Conservation (phyloP, 2,888 invertebrate genomes). For the Punctoribates punctum region DNA sequence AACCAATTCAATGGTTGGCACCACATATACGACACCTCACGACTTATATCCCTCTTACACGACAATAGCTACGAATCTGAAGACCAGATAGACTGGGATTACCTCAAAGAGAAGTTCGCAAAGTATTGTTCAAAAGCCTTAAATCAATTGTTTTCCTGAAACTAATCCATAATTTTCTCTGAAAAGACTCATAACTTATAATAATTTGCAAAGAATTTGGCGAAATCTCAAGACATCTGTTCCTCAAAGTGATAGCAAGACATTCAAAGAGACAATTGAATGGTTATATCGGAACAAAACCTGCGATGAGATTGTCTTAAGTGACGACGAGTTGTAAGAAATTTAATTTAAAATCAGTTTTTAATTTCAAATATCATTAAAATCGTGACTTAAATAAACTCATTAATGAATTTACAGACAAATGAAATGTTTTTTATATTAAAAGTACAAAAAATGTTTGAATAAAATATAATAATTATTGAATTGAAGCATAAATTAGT, state of each 20-base stretch:
- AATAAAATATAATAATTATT: no score
- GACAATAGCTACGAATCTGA: background rate
- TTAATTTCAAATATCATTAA: no score
- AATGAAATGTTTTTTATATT: no score
- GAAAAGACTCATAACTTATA: background rate
- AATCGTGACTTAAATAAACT: no score
- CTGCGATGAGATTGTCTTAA: slow-evolving; percentile 1
- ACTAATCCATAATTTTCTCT: background rate
- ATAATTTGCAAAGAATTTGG: slow-evolving; percentile 8
- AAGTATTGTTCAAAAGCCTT: no score
- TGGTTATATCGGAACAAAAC: slow-evolving; percentile 8
- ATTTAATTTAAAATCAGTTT: background rate
- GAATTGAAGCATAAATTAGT: no score
- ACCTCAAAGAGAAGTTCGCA: slow-evolving; percentile 20
- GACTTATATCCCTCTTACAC: background rate
- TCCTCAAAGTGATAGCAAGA: background rate
- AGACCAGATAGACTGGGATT: slow-evolving; percentile 21
- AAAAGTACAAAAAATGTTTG: no score
- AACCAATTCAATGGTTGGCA: background rate
- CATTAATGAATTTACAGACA: no score
- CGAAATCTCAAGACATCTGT: slow-evolving; percentile 2
- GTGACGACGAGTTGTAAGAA: background rate
- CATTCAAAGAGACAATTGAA: slow-evolving; percentile 7
- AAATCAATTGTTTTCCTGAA: background rate
- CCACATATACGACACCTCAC: background rate